These are phyloP conservation scores for Pterocles orientalis DNA, from an alignment of 2,113 vertebrate genomes.

Conservation along the genomic window DNA sequence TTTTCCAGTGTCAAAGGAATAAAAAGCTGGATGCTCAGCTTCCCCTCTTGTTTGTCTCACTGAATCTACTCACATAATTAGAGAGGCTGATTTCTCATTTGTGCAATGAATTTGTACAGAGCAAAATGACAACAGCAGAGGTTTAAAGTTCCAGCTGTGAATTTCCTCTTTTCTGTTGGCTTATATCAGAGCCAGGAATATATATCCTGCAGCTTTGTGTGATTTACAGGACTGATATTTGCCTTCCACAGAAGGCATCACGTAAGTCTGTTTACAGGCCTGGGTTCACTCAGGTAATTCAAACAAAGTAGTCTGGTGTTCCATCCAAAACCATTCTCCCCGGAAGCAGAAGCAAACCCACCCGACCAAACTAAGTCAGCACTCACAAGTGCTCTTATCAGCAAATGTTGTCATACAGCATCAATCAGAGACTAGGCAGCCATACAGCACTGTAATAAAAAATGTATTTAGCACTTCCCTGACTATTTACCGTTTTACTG, in stretches of 20 bases:
- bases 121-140: not conserved
- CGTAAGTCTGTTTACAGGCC: not conserved
- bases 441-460: constrained; percentile 21
- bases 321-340: not conserved
- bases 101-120: not conserved
- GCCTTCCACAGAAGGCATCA: not conserved
- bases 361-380: not conserved
- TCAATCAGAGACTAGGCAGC: not conserved
- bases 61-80: not conserved
- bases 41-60: not conserved
- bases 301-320: constrained; percentile 6
- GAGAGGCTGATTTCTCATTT: not conserved
- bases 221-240: not conserved
- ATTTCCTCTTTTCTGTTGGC: not conserved
- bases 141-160: not conserved
- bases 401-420: not conserved
- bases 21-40: not conserved
- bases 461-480: not conserved
- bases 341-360: constrained; percentile 4
- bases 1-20: not conserved
- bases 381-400: not conserved
- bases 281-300: constrained; percentile 16
- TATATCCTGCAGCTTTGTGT: not conserved
- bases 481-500: not conserved
- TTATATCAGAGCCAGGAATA: not conserved